Percentiles rank a stretch among this genome's conserved stretches.
Evolutionary conservation across 1,140 invertebrate genomes (phyloP).

Genomic region (Trissolcus basalis): DNA sequence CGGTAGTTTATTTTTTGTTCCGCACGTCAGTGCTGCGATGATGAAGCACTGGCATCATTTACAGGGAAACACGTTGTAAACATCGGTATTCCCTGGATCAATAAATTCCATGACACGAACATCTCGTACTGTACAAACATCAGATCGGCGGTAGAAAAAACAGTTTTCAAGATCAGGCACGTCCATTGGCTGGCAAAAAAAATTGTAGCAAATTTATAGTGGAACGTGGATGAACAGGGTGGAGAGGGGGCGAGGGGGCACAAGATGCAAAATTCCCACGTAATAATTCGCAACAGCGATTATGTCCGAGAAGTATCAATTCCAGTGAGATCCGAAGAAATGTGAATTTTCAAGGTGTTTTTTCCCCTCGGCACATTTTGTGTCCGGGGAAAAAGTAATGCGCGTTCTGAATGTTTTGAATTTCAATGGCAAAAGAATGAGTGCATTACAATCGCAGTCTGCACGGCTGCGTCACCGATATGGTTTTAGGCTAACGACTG

Average conservation of each 20-base stretch:
- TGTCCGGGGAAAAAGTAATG: neutral
- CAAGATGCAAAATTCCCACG: too few species aligned
- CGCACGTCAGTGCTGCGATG: constrained; percentile 10
- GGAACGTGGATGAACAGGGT: too few species aligned
- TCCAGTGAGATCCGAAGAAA: too few species aligned
- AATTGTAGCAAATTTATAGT: too few species aligned
- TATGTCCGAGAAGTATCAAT: too few species aligned
- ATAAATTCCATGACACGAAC: constrained; percentile 31
- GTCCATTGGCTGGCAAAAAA: too few species aligned
- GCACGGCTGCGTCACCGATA: neutral
- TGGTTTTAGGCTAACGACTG: constrained; percentile 2
- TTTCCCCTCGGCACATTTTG: neutral
- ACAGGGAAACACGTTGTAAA: constrained; percentile 33
- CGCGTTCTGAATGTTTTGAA: neutral
- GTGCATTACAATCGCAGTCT: neutral
- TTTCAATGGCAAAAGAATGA: neutral
- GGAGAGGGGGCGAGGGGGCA: too few species aligned
- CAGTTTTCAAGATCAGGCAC: too few species aligned
- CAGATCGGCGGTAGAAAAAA: too few species aligned
- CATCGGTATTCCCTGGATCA: constrained; percentile 25
- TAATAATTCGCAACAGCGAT: too few species aligned
- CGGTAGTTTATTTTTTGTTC: constrained; percentile 8
- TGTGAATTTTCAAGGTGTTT: neutral
- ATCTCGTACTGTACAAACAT: too few species aligned
- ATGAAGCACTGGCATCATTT: constrained; percentile 10